A percentile compares a stretch with the other conserved stretches of the same genome.
phyloP scores from a whole-genome alignment of 2,888 invertebrate species.

The Ormyrus rosae region DNA sequence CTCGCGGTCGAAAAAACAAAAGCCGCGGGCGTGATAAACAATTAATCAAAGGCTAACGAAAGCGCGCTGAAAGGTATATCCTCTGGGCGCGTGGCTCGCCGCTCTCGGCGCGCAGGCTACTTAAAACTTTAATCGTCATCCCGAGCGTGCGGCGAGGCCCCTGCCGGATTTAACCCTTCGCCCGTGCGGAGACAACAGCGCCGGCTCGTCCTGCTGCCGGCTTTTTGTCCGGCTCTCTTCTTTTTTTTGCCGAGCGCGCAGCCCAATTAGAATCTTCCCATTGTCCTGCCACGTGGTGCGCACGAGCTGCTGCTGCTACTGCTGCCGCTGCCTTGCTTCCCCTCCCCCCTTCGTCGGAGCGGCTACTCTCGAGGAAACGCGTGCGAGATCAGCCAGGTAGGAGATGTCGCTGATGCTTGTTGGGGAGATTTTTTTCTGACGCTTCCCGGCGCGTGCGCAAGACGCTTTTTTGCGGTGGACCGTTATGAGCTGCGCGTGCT shows the following conservation, averaged over 20 bases:
- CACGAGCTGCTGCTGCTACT: conserved; percentile 67
- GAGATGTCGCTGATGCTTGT: background rate
- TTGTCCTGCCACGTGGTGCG: conserved; percentile 74
- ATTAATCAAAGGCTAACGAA: conserved; percentile 36
- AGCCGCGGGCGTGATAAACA: conserved; percentile 18
- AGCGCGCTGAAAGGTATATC: conserved; percentile 8
- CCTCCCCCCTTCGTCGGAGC: background rate
- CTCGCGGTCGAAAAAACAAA: background rate
- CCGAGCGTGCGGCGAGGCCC: conserved; percentile 27
- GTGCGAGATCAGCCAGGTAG: background rate
- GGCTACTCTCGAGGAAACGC: conserved; percentile 12
- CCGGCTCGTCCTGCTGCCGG: background rate
- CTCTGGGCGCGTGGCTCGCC: background rate
- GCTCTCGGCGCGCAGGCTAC: conserved; percentile 9
- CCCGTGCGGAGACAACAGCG: background rate
- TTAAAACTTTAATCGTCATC: conserved; percentile 48
- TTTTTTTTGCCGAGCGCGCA: conserved; percentile 55
- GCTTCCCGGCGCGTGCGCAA: conserved; percentile 1
- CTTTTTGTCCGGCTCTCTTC: conserved; percentile 67
- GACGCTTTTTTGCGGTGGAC: background rate
- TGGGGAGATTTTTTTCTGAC: conserved; percentile 3
- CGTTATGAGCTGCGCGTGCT: background rate
- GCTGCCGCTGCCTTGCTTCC: background rate
- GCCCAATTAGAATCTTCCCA: conserved; percentile 75
- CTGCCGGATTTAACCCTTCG: background rate